Evolutionary conservation across 2,113 vertebrate species (phyloP).

Genomic region (Abramis brama): DNA sequence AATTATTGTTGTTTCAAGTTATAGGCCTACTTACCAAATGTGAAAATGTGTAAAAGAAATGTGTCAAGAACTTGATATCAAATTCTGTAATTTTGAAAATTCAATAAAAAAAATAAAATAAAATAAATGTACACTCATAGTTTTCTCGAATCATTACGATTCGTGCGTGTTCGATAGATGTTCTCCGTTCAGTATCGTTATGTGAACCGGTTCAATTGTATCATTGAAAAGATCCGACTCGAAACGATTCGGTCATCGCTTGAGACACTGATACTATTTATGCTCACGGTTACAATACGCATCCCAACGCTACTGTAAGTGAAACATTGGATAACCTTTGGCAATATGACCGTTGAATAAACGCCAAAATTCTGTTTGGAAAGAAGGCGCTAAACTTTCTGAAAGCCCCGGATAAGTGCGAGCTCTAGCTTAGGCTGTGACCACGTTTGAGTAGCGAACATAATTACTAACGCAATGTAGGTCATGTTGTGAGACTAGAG

Average conservation of each 20-base stretch:
- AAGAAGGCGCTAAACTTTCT: background rate
- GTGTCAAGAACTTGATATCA: too few relatives aligned
- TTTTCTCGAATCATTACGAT: background rate
- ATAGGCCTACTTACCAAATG: too few relatives aligned
- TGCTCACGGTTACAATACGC: background rate
- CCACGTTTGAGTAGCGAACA: constrained; percentile 47
- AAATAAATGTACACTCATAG: too few relatives aligned
- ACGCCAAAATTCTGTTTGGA: background rate
- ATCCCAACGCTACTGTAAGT: background rate
- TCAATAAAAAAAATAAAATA: too few relatives aligned
- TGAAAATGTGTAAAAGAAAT: too few relatives aligned
- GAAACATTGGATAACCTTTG: background rate
- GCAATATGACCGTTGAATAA: background rate
- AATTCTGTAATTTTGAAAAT: too few relatives aligned
- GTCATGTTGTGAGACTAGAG: constrained; percentile 68
- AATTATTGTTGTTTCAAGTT: too few relatives aligned
- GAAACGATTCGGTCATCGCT: background rate
- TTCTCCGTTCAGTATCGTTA: background rate
- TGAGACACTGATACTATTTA: constrained; percentile 7
- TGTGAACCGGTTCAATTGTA: background rate
- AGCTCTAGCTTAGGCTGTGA: constrained; percentile 36
- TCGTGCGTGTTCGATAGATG: background rate
- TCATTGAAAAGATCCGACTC: background rate
- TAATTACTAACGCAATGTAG: constrained; percentile 72
- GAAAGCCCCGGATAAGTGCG: background rate